Conservation (phyloP, 2,797 vertebrate genomes). For the Paramormyrops hopkinsi region DNA sequence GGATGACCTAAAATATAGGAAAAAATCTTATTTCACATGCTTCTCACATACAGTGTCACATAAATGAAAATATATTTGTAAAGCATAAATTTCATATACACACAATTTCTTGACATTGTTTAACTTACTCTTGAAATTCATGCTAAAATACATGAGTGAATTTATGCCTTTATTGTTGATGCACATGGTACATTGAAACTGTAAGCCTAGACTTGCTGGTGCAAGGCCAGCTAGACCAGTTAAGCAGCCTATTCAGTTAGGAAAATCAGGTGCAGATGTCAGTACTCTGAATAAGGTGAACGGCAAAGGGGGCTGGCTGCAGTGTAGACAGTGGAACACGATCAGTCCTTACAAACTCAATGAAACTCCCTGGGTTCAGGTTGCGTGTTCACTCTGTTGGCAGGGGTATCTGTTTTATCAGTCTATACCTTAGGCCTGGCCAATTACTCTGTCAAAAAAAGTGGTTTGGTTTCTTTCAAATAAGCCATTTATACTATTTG, state of each 20-base stretch:
- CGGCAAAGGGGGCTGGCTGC: neutral
- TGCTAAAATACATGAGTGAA: neutral
- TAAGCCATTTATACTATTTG: neutral
- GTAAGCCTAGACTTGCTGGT: neutral
- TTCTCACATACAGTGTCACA: neutral
- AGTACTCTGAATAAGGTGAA: neutral
- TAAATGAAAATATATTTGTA: neutral
- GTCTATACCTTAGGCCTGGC: neutral
- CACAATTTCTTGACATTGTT: neutral
- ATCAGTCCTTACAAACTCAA: neutral
- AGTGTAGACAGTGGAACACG: neutral
- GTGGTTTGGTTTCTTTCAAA: neutral
- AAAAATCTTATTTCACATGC: neutral
- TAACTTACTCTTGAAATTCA: neutral
- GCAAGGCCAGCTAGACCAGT: neutral
- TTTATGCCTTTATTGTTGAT: neutral
- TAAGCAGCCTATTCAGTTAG: neutral
- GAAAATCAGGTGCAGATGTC: neutral
- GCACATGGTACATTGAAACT: neutral
- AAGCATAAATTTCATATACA: neutral
- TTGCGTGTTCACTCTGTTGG: neutral
- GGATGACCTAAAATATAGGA: neutral
- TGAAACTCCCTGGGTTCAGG: neutral
- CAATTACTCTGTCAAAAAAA: neutral
- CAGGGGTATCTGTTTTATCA: neutral